Percentiles rank a stretch among this genome's conserved stretches.
Evolutionary conservation across 2,888 invertebrate genomes (phyloP).

Genomic region (Sussaba pulchella): DNA sequence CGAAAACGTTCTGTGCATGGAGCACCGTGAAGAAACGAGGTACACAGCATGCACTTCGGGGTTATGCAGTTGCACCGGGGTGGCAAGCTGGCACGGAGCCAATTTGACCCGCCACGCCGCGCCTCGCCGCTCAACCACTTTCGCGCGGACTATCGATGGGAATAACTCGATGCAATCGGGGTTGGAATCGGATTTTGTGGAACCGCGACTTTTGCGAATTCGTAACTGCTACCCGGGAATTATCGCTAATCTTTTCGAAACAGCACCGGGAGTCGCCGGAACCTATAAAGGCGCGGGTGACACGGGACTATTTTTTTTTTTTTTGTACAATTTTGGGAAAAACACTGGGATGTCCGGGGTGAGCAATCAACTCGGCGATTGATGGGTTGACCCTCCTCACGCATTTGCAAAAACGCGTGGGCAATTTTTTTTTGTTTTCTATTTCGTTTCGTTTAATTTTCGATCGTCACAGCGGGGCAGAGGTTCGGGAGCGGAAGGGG

Average conservation of each 20-base stretch:
- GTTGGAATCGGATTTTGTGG: constrained; percentile 7
- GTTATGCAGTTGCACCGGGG: constrained; percentile 25
- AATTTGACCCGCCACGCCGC: constrained; percentile 14
- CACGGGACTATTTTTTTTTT: too few species aligned
- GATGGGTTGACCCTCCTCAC: constrained; percentile 26
- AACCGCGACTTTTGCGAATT: constrained; percentile 2
- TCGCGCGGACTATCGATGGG: constrained; percentile 33
- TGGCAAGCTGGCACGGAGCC: constrained; percentile 52
- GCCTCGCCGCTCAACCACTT: constrained; percentile 36
- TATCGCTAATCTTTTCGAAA: constrained; percentile 28
- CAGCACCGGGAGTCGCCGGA: too few species aligned
- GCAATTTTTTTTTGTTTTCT: constrained; percentile 39
- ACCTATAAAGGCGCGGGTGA: too few species aligned
- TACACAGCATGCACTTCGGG: constrained; percentile 8
- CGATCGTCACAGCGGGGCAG: constrained; percentile 45
- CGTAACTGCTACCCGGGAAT: constrained; percentile 7
- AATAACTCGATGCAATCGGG: constrained; percentile 23
- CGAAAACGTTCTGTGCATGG: not conserved
- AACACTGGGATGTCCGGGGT: constrained; percentile 19
- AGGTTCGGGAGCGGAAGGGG: constrained; percentile 17
- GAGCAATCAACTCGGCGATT: constrained; percentile 57
- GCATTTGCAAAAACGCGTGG: constrained; percentile 15
- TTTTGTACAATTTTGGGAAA: constrained; percentile 11
- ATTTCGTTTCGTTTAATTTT: constrained; percentile 55
- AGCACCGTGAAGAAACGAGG: not conserved